Base-by-base conservation (phyloP, 1,140 invertebrate genomes). In the Drosophila mauritiana region DNA sequence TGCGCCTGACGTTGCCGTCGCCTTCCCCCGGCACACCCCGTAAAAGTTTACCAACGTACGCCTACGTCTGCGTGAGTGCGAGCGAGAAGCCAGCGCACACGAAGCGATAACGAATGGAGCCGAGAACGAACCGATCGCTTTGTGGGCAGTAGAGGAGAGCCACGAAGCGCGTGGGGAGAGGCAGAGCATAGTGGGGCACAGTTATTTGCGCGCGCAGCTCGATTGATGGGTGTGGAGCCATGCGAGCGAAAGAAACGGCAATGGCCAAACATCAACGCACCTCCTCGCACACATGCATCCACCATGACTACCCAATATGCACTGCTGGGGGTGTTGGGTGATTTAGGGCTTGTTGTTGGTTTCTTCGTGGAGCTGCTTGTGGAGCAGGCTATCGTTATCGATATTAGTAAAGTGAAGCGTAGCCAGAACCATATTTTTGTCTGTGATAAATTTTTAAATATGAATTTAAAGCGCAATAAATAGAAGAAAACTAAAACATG, bases 1-100 rank as follows among this genome's bases (percentile, higher is more conserved):
- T 86, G 70, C 76, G 85, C 84, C 83, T 81, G 63, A 80, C 80
- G 63, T 73, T 55, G 68, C 73, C 54, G 57, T 65, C 58, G 55
- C 59, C 56, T 31, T 22, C 25, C 46, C 20, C 34, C 64, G 1
- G 45, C 51, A 49, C 36, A 15, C 45, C 53, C 53, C 17, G 22
- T 27, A 15, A 17, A n/a, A 7, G 31, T 8, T 31, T 20, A 45
- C 31, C 12, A 17, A 3, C 22, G 56, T 20, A n/a, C 10, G 40
- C 43, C 61, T n/a, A 37, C 36, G n/a, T 17, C 25, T 36, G 15
- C 20, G 42, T 11, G 34, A 51, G 69, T 39, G 45, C 27, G 39
- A 75, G 48, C 34, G 39, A 73, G 61, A 59, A 20, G 70, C n/a
- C 11, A 42, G 57, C 56, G 36, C 46, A 52, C 65, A 74, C 81